These are phyloP conservation scores for Drosophila azteca DNA, from an alignment of 1,140 invertebrate species.

Conservation along the genomic window DNA sequence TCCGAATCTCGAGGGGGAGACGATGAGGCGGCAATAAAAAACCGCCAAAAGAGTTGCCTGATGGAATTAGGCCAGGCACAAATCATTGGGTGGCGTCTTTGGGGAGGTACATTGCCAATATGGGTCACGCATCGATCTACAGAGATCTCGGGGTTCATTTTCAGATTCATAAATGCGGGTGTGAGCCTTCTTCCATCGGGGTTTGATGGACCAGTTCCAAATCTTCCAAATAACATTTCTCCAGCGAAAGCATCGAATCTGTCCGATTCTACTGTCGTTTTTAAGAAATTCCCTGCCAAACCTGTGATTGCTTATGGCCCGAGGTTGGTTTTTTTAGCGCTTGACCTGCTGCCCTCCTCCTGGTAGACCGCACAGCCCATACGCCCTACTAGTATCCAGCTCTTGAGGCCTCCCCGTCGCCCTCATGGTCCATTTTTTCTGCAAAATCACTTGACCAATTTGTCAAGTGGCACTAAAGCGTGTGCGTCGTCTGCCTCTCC, in stretches of 20 bases:
- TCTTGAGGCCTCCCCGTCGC: background rate
- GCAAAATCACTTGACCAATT: constrained; percentile 82
- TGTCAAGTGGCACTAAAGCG: constrained; percentile 80
- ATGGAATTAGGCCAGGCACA: constrained; percentile 2
- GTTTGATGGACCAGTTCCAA: too few species aligned
- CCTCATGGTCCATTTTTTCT: constrained; percentile 49
- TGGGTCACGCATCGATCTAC: too few species aligned
- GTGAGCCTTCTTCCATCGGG: too few species aligned
- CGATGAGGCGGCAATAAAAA: constrained; percentile 2
- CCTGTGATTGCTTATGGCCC: background rate
- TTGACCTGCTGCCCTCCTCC: constrained; percentile 25
- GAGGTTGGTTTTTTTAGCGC: constrained; percentile 4
- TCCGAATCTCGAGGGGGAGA: background rate
- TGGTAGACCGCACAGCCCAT: constrained; percentile 17
- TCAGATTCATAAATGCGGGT: too few species aligned
- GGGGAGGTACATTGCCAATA: too few species aligned
- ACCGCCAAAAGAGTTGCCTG: constrained; percentile 29
- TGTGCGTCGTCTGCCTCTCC: constrained; percentile 48
- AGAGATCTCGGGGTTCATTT: too few species aligned
- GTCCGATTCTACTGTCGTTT: background rate
- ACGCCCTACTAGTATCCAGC: too few species aligned
- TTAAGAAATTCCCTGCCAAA: background rate
- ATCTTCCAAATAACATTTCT: background rate
- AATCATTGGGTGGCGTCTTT: too few species aligned
- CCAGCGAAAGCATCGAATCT: background rate